phyloP scores from a whole-genome alignment of 2,888 invertebrate species.

The Tanaodytes sp. region DNA sequence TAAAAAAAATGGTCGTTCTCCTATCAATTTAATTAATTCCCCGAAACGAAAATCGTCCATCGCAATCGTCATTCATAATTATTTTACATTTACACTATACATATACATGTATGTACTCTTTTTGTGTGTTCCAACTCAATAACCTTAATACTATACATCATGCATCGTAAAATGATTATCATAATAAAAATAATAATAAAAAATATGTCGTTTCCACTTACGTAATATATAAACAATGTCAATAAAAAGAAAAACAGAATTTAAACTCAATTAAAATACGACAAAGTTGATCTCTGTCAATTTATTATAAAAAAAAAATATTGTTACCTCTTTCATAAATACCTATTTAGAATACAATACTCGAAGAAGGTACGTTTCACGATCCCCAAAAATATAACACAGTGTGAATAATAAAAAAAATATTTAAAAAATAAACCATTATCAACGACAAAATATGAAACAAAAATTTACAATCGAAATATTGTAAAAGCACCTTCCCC shows the following conservation, averaged over 20 bases:
- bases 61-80: slow-evolving; percentile 55
- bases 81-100: slow-evolving; percentile 55
- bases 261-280: slow-evolving; percentile 26
- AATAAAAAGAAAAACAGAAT: slow-evolving; percentile 40
- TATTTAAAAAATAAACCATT: too few relatives aligned
- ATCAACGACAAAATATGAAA: background rate
- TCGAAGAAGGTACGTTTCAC: too few relatives aligned
- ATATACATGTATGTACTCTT: slow-evolving; percentile 50
- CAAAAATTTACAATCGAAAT: slow-evolving; percentile 13
- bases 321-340: too few relatives aligned
- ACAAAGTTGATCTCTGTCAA: too few relatives aligned
- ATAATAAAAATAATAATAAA: slow-evolving; percentile 49
- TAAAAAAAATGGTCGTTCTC: slow-evolving; percentile 26
- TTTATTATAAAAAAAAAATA: too few relatives aligned
- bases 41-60: slow-evolving; percentile 42
- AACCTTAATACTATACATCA: slow-evolving; percentile 52
- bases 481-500: slow-evolving; percentile 23
- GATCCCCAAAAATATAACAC: too few relatives aligned
- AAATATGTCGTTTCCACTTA: slow-evolving; percentile 49
- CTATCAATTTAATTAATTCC: slow-evolving; percentile 18
- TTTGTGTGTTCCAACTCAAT: slow-evolving; percentile 53
- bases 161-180: slow-evolving; percentile 39
- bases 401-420: too few relatives aligned
- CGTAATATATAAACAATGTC: slow-evolving; percentile 42
- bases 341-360: too few relatives aligned